Percentiles rank a stretch among this genome's conserved stretches.
These are phyloP conservation scores for Archips xylosteana DNA, from an alignment of 2,888 invertebrate genomes.

Conservation along the genomic window DNA sequence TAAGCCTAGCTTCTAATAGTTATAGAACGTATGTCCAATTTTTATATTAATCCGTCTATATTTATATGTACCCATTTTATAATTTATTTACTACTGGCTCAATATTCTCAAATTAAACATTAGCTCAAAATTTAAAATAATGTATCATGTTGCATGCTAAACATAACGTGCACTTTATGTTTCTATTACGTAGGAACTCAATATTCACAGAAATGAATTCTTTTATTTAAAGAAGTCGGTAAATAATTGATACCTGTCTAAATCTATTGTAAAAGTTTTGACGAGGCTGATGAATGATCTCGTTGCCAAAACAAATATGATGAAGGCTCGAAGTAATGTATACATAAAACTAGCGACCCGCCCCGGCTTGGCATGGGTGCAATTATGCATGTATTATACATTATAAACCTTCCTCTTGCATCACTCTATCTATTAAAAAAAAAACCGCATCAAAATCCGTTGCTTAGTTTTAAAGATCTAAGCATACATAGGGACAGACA, in stretches of 20 bases:
- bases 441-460: too few relatives aligned
- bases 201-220: too few relatives aligned
- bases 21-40: constrained; percentile 47
- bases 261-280: neutral
- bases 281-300: neutral
- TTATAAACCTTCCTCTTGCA: too few relatives aligned
- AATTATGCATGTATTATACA: too few relatives aligned
- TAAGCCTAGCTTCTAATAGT: constrained; percentile 24
- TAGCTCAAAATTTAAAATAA: neutral
- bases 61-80: constrained; percentile 15
- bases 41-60: constrained; percentile 47
- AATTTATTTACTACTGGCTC: constrained; percentile 2
- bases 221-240: too few relatives aligned
- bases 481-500: too few relatives aligned
- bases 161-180: neutral
- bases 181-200: neutral
- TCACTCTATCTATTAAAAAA: too few relatives aligned
- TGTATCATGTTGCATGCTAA: too few relatives aligned
- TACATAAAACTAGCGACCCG: too few relatives aligned
- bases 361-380: too few relatives aligned
- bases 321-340: neutral
- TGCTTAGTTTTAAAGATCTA: too few relatives aligned
- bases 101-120: neutral
- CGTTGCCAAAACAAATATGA: neutral
- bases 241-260: too few relatives aligned